Conservation (phyloP, 2,888 invertebrate genomes). For the Parapristionchus giblindavisi region DNA sequence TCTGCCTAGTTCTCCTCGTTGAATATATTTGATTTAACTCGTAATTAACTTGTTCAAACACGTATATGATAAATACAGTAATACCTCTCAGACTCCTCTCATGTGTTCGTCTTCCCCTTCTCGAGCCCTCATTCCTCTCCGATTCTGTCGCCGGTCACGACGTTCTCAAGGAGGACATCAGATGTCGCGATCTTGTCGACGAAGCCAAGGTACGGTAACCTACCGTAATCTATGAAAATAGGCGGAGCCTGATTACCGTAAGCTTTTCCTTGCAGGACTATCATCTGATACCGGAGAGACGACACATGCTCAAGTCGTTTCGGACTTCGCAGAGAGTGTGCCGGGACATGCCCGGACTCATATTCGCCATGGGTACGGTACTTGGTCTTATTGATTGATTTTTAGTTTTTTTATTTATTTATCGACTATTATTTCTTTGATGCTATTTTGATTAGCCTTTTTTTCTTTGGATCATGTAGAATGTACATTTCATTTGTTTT, state of each 20-base stretch:
- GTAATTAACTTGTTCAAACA: too few species aligned
- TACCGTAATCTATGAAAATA: not conserved
- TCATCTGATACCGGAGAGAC: slow-evolving; percentile 85
- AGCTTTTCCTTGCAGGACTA: slow-evolving; percentile 76
- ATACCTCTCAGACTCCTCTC: slow-evolving; percentile 75
- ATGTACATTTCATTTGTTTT: too few species aligned
- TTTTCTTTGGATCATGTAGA: too few species aligned
- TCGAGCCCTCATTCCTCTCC: slow-evolving; percentile 83
- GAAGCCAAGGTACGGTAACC: slow-evolving; percentile 35
- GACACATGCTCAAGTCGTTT: slow-evolving; percentile 79
- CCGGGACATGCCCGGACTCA: slow-evolving; percentile 74
- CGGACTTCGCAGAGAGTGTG: slow-evolving; percentile 81
- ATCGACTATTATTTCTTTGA: too few species aligned
- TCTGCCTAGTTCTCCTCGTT: too few species aligned
- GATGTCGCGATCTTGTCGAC: slow-evolving; percentile 59
- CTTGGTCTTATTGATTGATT: not conserved
- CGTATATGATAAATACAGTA: not conserved
- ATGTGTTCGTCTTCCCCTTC: slow-evolving; percentile 81
- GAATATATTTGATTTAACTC: too few species aligned
- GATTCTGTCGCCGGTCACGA: slow-evolving; percentile 75
- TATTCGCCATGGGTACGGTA: slow-evolving; percentile 50
- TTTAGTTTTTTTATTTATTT: not conserved
- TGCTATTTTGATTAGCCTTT: too few species aligned
- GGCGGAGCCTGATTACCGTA: not conserved
- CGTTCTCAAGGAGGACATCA: slow-evolving; percentile 77